phyloP scores from a whole-genome alignment of 1,140 invertebrate genomes.

The Papilio aristodemus region DNA sequence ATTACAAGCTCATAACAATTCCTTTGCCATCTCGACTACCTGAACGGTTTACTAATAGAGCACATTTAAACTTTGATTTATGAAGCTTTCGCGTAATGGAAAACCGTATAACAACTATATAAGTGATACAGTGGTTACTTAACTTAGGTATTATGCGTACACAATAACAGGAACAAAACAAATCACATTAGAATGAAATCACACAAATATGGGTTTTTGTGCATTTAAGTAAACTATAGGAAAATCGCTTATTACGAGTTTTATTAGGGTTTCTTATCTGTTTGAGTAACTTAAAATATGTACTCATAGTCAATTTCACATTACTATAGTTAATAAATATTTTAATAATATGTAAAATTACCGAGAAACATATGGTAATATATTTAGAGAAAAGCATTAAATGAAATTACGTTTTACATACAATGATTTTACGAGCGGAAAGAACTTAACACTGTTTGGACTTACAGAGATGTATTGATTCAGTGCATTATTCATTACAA shows the following conservation, averaged over 20 bases:
- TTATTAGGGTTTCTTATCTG: too few relatives aligned
- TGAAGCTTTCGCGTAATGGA: background rate
- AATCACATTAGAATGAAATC: too few relatives aligned
- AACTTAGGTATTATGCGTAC: background rate
- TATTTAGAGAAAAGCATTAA: conserved; percentile 16
- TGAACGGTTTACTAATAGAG: conserved; percentile 11
- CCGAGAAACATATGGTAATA: background rate
- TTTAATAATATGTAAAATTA: background rate
- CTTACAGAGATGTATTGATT: conserved; percentile 24
- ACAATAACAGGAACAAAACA: too few relatives aligned
- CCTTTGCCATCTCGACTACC: background rate
- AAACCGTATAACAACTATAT: background rate
- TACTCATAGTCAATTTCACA: too few relatives aligned
- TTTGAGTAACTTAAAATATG: too few relatives aligned
- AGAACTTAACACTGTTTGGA: background rate
- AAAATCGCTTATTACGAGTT: too few relatives aligned
- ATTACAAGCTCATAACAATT: conserved; percentile 8
- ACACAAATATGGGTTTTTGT: too few relatives aligned
- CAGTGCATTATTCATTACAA: conserved; percentile 32
- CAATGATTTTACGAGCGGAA: background rate
- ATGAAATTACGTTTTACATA: background rate
- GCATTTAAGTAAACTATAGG: too few relatives aligned
- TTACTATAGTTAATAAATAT: background rate
- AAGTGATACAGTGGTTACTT: background rate
- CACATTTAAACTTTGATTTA: conserved; percentile 8